Evolutionary conservation across 2,113 vertebrate species (phyloP).

Genomic region (Paedocypris sp.): DNA sequence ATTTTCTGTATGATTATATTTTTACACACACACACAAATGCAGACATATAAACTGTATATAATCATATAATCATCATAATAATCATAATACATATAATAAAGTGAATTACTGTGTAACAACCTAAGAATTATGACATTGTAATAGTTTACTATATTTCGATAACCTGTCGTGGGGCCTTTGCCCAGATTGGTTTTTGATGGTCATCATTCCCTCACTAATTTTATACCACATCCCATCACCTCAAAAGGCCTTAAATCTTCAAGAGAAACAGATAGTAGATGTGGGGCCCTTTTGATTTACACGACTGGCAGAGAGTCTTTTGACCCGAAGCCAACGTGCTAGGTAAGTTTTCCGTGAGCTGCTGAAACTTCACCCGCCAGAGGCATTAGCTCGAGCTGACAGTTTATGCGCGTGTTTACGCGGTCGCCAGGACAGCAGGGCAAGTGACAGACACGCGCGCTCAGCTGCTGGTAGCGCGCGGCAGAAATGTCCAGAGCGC

Average conservation of each 20-base stretch:
- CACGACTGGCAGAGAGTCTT: slow-evolving; percentile 36
- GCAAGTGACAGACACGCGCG: slow-evolving; percentile 62
- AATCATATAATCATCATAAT: too few relatives aligned
- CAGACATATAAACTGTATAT: too few relatives aligned
- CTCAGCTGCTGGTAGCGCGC: slow-evolving; percentile 71
- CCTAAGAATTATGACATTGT: too few relatives aligned
- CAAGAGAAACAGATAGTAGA: slow-evolving; percentile 20
- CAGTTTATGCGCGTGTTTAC: slow-evolving; percentile 67
- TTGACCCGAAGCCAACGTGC: slow-evolving; percentile 46
- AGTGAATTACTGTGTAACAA: too few relatives aligned
- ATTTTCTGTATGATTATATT: too few relatives aligned
- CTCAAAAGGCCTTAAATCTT: slow-evolving; percentile 11
- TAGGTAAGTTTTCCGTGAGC: slow-evolving; percentile 54
- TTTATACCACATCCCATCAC: not conserved
- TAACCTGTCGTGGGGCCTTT: not conserved
- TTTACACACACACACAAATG: too few relatives aligned
- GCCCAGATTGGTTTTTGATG: not conserved
- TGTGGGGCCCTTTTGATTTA: slow-evolving; percentile 49
- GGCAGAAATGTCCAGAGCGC: slow-evolving; percentile 67
- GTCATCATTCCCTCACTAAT: not conserved
- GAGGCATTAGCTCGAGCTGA: slow-evolving; percentile 61
- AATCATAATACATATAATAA: too few relatives aligned
- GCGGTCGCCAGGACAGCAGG: slow-evolving; percentile 59
- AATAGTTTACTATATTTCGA: too few relatives aligned
- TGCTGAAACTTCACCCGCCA: slow-evolving; percentile 57